A percentile compares a stretch with the other conserved stretches of the same genome.
Conservation (phyloP, 2,113 vertebrate genomes). For the Burhinus oedicnemus region DNA sequence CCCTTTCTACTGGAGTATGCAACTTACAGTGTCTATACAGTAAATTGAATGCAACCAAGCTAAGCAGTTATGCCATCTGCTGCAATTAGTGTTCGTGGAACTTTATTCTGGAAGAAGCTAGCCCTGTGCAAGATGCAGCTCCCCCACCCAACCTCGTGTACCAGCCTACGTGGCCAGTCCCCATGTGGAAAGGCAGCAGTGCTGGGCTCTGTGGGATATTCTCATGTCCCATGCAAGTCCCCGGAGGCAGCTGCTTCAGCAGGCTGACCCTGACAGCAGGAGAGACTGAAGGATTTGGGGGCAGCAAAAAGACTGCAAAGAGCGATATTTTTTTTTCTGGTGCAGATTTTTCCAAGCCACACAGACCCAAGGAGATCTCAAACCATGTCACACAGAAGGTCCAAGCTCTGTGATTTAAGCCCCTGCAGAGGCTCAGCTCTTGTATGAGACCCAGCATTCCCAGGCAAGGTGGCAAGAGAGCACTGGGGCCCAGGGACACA, state of each 20-base stretch:
- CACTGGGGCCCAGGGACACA: neutral
- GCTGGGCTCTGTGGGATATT: neutral
- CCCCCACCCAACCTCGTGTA: rapidly evolving
- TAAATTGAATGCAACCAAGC: neutral
- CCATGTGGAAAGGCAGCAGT: neutral
- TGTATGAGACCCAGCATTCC: neutral
- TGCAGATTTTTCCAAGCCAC: neutral
- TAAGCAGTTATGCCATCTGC: neutral
- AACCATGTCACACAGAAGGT: neutral
- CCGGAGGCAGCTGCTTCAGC: neutral
- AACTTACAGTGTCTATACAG: neutral
- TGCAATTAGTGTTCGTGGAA: neutral
- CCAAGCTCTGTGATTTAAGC: neutral
- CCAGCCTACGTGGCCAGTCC: neutral
- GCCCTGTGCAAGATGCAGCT: neutral
- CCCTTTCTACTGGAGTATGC: neutral
- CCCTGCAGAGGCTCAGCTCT: neutral
- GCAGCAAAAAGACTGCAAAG: neutral
- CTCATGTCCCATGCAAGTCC: neutral
- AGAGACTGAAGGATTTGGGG: neutral
- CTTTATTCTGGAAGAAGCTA: neutral
- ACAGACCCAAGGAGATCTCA: neutral
- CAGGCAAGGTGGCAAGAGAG: neutral
- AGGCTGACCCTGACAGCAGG: neutral
- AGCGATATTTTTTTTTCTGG: neutral